Conservation (phyloP, 2,113 vertebrate species). For the Hippocampus zosterae region DNA sequence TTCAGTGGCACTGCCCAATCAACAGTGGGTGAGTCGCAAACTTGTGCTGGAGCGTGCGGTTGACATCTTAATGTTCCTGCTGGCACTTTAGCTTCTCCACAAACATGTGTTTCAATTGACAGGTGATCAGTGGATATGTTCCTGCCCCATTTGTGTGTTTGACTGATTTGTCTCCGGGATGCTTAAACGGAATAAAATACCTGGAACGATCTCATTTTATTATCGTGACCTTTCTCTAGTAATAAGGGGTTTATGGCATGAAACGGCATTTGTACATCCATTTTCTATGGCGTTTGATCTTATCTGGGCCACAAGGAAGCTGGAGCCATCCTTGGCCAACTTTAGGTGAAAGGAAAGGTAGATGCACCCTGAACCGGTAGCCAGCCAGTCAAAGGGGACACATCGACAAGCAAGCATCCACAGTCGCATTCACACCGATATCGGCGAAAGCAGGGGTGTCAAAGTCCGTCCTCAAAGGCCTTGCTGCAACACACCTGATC, state of each 20-base stretch:
- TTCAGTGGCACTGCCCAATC: constrained; percentile 76
- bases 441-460: too few relatives aligned
- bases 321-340: neutral
- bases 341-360: neutral
- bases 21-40: constrained; percentile 74
- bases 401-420: neutral
- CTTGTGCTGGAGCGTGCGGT: neutral
- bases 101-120: neutral
- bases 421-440: neutral
- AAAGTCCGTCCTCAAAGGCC: too few relatives aligned
- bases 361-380: too few relatives aligned
- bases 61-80: neutral
- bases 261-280: neutral
- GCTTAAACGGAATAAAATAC: neutral
- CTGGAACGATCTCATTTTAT: neutral
- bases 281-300: neutral
- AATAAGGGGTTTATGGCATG: neutral
- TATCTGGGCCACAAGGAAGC: neutral
- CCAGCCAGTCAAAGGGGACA: neutral
- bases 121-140: neutral
- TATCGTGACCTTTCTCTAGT: neutral
- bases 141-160: constrained; percentile 21
- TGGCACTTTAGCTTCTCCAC: neutral
- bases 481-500: too few relatives aligned
- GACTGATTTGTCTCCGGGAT: constrained; percentile 16